Evolutionary conservation across 30 jellyfish, hydroid and myxozoan genomes (phyloP).

Genomic region (Rhopilema esculentum): DNA sequence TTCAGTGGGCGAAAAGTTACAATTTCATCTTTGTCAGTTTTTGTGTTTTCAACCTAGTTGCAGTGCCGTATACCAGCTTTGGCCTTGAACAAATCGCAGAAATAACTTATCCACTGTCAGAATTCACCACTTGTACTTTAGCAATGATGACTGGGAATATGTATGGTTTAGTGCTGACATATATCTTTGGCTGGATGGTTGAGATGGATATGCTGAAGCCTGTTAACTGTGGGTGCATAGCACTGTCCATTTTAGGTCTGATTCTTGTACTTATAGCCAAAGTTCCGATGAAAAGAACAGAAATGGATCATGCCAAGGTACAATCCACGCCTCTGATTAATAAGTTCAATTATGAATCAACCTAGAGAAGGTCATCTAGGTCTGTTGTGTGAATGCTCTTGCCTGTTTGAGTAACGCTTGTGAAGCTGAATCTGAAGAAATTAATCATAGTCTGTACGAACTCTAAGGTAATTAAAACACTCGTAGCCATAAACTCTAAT

Average conservation of each 20-base stretch:
- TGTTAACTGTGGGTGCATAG: conserved; percentile 32
- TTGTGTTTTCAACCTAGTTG: conserved; percentile 54
- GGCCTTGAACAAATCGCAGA: conserved; percentile 87
- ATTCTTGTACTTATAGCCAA: conserved; percentile 39
- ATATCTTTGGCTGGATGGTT: conserved; percentile 62
- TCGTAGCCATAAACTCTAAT: no score
- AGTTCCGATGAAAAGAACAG: conserved; percentile 63
- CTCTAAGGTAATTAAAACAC: no score
- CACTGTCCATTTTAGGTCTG: conserved; percentile 40
- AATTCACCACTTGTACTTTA: conserved; percentile 63
- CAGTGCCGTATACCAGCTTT: conserved; percentile 71
- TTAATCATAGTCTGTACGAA: no score
- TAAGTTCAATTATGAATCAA: conserved; percentile 44
- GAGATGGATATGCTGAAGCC: conserved; percentile 40
- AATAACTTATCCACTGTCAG: conserved; percentile 82
- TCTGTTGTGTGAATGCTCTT: no score
- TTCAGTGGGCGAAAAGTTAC: conserved; percentile 38
- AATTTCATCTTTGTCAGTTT: conserved; percentile 19
- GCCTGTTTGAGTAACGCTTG: no score
- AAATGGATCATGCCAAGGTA: conserved; percentile 46
- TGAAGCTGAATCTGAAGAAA: no score
- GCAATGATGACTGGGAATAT: conserved; percentile 65
- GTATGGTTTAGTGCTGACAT: conserved; percentile 59
- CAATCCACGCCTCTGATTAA: neutral
- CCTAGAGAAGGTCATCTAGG: conserved; percentile 11